Evolutionary conservation across 1,140 invertebrate species (phyloP).

Genomic region (Sinonovacula constricta): DNA sequence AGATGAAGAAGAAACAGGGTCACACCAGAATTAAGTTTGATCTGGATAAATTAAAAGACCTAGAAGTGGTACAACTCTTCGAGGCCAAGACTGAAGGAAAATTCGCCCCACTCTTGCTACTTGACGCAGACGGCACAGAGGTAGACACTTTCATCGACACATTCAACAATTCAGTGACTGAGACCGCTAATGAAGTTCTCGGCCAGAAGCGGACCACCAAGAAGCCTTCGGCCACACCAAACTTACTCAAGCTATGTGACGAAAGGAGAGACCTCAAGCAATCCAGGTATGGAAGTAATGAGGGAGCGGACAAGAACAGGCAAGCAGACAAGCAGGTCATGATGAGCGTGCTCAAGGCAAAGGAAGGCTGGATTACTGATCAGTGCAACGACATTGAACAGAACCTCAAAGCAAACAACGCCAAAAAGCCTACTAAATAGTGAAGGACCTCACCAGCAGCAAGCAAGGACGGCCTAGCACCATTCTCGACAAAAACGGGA

Average conservation of each 20-base stretch:
- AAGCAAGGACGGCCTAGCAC: background rate
- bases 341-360: background rate
- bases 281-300: background rate
- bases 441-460: background rate
- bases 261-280: constrained; percentile 29
- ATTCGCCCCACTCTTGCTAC: background rate
- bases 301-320: background rate
- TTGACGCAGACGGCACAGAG: background rate
- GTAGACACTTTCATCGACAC: background rate
- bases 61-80: background rate
- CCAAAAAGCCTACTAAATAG: background rate
- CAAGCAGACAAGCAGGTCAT: background rate
- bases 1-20: too few species aligned
- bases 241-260: constrained; percentile 1
- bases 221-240: constrained; percentile 29
- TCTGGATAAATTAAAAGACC: constrained; percentile 26
- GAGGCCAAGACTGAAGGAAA: background rate
- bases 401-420: background rate
- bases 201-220: constrained; percentile 22
- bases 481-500: background rate
- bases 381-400: background rate
- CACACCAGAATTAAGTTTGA: background rate
- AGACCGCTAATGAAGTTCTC: constrained; percentile 37
- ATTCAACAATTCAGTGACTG: background rate
- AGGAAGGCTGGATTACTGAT: background rate